Base-by-base conservation (phyloP, 2,797 vertebrate genomes). In the Alosa sapidissima region DNA sequence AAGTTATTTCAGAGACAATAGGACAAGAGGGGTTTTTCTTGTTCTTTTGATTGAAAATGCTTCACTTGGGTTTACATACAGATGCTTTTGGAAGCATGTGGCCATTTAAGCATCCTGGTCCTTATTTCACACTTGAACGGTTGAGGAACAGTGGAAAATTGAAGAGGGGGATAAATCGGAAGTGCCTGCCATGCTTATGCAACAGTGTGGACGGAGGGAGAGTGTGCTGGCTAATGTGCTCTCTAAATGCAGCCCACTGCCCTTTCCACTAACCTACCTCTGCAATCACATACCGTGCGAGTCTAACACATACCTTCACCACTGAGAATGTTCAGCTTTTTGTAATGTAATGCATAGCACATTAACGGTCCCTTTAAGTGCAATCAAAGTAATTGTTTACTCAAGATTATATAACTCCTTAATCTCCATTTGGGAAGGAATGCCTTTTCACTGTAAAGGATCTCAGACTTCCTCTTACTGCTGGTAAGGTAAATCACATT, bases 401-500 rank as follows among this genome's bases (percentile, higher is more conserved):
- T 28, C 11, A 24, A 68, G 49, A 48, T 62, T 84, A 60, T 49
- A 84, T 28, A 82, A 45, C 55, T 81, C 28, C 81, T 65, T 65
- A 84, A 81, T 55, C 41, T 54, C 54, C 81, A 82, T 81, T 83
- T 81, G 52, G 62, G 65, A 82, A 85, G 60, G 68, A 75, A 75
- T 75, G 68, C 68, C 19, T 78, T 78, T 75, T 21, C 21, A 41
- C 72, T 78, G 84, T 81, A 49, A 45, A 87, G 55, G 14, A 78
- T 78, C 41, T 54, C 81, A n/a, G 45, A 84, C 55, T 60, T 86
- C 55, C 82, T 54, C 52, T 62, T 85, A 58, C 62, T 78, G 21
- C 83, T 58, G 48, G 81, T 81, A 51, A 83, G 68, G 47, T 72
- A 78, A 52, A 72, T 51, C 47, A 48, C 45, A 81, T 78, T 36